phyloP scores from a whole-genome alignment of 2,113 vertebrate species.

The Ceyx melanurus region DNA sequence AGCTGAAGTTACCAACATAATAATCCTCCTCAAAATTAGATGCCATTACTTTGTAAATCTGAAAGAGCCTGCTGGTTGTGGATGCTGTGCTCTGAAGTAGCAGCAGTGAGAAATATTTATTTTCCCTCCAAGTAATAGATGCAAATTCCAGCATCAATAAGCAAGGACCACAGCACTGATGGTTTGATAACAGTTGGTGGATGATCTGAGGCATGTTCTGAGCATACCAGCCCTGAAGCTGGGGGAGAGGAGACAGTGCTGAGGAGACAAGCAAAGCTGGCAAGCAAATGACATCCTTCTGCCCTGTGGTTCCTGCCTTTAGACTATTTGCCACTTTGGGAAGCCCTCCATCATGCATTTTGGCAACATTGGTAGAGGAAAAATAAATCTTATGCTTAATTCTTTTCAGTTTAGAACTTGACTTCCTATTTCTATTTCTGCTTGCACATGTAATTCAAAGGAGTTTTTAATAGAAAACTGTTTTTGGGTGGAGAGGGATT shows the following conservation, averaged over 20 bases:
- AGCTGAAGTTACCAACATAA: not conserved
- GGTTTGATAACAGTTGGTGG: not conserved
- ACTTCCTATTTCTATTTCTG: not conserved
- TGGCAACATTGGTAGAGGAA: not conserved
- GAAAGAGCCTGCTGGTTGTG: not conserved
- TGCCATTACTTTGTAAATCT: not conserved
- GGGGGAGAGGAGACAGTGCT: not conserved
- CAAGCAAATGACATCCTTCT: not conserved
- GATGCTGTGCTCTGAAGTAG: not conserved
- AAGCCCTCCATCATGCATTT: not conserved
- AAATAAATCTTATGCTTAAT: not conserved
- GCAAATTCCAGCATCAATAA: not conserved
- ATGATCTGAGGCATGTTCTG: not conserved
- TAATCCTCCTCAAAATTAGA: not conserved
- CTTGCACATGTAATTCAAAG: not conserved
- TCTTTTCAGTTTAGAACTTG: not conserved
- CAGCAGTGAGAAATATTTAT: not conserved
- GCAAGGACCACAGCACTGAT: not conserved
- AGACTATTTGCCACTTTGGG: not conserved
- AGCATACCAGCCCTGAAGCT: not conserved
- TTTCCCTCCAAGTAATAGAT: not conserved
- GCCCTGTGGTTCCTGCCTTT: not conserved
- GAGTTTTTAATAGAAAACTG: not conserved
- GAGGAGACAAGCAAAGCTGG: not conserved
- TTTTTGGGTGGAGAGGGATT: not conserved